Evolutionary conservation across 1,140 invertebrate genomes (phyloP), one percentile per base, ranked within the genome.

Genomic region (Pogonomyrmex barbatus): DNA sequence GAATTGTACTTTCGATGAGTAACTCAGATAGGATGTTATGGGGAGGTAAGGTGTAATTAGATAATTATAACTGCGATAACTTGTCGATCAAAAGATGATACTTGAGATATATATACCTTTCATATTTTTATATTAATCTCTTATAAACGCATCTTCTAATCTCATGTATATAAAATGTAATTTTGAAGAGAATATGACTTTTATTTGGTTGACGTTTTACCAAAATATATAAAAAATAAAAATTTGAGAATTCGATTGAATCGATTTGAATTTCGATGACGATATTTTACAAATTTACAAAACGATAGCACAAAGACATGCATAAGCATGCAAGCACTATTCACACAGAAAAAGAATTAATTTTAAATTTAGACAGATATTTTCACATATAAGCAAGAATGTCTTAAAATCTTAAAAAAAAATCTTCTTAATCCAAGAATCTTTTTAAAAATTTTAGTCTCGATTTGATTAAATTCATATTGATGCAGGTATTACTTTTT

Each of bases 21-120:
- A 70, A 36, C 56, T 47, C 33, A 5, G 68, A 60, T 81, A 81
- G 17, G 79, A 50, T 30, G 45, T 50, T 73, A n/a, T 54, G 30
- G 24, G 24, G 17, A 75, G 62, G 54, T 30, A 75, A 75, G 33
- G 42, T 83, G 8, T 83, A 83, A 83, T 83, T 75, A 83, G 42
- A 75, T 83, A 75, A 73, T 83, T 83, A 71, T 68, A 60, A 62
- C 60, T 36, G 9, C 52, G 63, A 70, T 83, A 73, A 39, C 68
- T 73, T 68, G 24, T 30, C 42, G 47, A 39, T 36, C 50, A 24
- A 24, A 24, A 30, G 54, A 36, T 82, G n/a, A 82, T 82, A 70
- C 33, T 17, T 0, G 24, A 30, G 33, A 50, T 14, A 60, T 12
- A 60, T 60, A 39, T 60, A 56, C 36, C 50, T 50, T 60, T 36